phyloP scores from a whole-genome alignment of 2,113 vertebrate genomes.

The Ceratotherium simum region DNA sequence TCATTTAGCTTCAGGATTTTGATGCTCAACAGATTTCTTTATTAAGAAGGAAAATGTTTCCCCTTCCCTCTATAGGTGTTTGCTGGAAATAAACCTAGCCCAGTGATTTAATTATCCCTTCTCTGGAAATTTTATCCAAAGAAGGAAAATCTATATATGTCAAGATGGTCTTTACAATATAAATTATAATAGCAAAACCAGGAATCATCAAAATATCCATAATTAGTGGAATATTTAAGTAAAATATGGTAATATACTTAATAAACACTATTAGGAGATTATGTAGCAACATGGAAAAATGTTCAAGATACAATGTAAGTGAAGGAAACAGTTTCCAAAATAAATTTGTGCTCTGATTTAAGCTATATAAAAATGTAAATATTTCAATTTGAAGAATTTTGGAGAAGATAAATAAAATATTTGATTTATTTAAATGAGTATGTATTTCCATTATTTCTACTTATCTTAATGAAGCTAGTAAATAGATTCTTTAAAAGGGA shows the following conservation, averaged over 20 bases:
- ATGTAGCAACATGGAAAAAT: background rate
- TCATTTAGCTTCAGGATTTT: background rate
- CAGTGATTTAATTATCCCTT: background rate
- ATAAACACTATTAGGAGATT: background rate
- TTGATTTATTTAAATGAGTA: background rate
- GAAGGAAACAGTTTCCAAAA: background rate
- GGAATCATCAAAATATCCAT: background rate
- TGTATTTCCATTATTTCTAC: background rate
- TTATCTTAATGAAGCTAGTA: constrained; percentile 15
- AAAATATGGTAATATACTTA: background rate
- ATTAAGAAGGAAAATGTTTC: background rate
- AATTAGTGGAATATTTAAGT: background rate
- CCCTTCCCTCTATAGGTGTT: background rate
- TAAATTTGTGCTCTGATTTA: background rate
- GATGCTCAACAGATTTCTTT: background rate
- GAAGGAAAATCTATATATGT: background rate
- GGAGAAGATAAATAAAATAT: background rate
- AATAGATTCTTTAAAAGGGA: background rate
- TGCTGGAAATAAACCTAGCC: background rate
- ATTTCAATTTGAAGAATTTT: constrained; percentile 3
- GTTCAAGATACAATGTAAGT: background rate
- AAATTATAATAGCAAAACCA: constrained; percentile 29
- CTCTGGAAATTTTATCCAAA: background rate
- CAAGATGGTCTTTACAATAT: background rate
- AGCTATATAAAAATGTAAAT: background rate